These are phyloP conservation scores for Athripsodes cinereus DNA, from an alignment of 2,888 invertebrate species.

Conservation along the genomic window DNA sequence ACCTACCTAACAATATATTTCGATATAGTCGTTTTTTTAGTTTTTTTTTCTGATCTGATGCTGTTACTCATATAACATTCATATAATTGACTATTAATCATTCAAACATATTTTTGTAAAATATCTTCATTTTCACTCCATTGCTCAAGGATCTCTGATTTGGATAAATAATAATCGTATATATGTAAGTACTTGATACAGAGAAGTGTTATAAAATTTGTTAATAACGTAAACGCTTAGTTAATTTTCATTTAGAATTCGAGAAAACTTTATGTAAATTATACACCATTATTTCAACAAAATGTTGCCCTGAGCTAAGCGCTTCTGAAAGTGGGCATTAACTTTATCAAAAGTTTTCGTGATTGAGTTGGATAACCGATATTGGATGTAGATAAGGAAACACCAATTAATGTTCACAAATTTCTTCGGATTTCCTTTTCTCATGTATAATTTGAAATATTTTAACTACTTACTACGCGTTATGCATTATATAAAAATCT, in stretches of 20 bases:
- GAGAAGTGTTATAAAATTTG: neutral
- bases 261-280: neutral
- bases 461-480: too few species aligned
- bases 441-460: too few species aligned
- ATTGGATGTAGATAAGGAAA: conserved; percentile 14
- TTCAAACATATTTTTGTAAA: too few species aligned
- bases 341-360: conserved; percentile 5
- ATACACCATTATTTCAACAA: neutral
- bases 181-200: neutral
- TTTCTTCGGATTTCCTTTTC: conserved; percentile 13
- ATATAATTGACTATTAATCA: too few species aligned
- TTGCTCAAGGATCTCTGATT: too few species aligned
- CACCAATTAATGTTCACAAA: conserved; percentile 24
- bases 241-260: neutral
- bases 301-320: conserved; percentile 1
- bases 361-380: conserved; percentile 13
- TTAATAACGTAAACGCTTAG: neutral
- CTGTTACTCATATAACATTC: too few species aligned
- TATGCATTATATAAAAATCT: too few species aligned
- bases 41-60: too few species aligned
- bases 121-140: too few species aligned
- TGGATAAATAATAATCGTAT: too few species aligned
- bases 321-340: neutral
- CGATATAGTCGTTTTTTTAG: too few species aligned
- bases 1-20: too few species aligned